phyloP scores from a whole-genome alignment of 2,888 invertebrate genomes.

The Perizoma affinitatum region DNA sequence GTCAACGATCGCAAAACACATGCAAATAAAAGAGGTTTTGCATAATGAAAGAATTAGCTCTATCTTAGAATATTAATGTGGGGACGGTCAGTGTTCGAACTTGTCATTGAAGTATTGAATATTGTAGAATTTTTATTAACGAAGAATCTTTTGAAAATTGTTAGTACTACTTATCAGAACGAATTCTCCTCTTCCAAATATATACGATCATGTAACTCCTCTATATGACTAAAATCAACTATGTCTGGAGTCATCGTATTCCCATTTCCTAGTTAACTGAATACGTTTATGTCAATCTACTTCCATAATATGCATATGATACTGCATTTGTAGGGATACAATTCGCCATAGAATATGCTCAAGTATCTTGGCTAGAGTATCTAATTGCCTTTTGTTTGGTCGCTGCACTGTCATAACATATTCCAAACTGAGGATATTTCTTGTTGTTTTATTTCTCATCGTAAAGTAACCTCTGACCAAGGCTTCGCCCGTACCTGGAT shows the following conservation, averaged over 20 bases:
- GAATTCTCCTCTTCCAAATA: too few relatives aligned
- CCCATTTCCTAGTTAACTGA: slow-evolving; percentile 8
- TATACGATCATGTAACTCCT: too few relatives aligned
- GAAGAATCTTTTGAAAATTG: too few relatives aligned
- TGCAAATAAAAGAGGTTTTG: slow-evolving; percentile 34
- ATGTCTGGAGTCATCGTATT: background rate
- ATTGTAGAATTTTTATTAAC: background rate
- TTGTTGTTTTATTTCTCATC: background rate
- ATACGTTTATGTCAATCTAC: slow-evolving; percentile 21
- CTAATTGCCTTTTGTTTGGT: slow-evolving; percentile 41
- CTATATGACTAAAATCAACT: background rate
- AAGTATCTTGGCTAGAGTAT: slow-evolving; percentile 37
- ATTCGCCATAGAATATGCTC: slow-evolving; percentile 23
- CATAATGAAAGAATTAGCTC: slow-evolving; percentile 29
- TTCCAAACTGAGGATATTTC: background rate
- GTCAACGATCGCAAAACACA: slow-evolving; percentile 33
- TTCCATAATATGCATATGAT: slow-evolving; percentile 20
- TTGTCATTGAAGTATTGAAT: slow-evolving; percentile 26
- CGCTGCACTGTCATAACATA: slow-evolving; percentile 20
- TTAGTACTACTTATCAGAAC: too few relatives aligned
- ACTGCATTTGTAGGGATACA: slow-evolving; percentile 54
- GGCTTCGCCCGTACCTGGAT: too few relatives aligned
- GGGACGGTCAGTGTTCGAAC: slow-evolving; percentile 14
- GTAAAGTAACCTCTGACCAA: too few relatives aligned
- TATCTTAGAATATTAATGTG: slow-evolving; percentile 16